Evolutionary conservation across 2,113 vertebrate genomes (phyloP), one percentile per base, ranked within the genome.

Genomic region (Chinchilla lanigera): DNA sequence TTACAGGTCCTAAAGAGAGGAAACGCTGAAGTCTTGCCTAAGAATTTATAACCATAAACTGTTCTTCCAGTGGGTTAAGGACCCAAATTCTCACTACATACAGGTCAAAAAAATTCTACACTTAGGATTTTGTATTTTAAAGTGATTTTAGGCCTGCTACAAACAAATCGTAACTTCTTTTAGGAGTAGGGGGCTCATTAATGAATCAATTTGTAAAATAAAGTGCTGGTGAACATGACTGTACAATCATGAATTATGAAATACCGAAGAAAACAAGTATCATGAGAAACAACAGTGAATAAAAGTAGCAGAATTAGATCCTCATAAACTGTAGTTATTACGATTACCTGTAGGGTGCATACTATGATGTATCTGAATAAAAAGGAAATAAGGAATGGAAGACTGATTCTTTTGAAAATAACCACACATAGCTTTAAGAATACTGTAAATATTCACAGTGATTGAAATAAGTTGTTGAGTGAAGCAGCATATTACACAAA

Each of bases 71-170:
- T 50, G 11, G 16, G 4, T 1, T 35, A 41, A 75, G 44, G 16
- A 22, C 28, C n/a, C 65, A 65, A 67, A 87, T 58, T 75, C 56
- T 82, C 35, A 86, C 47, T 65, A 75, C 28, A 7, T 38, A 33
- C 1, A 26, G 63, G 78, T 92, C 54, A 58, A 41, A 41, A 61
- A 75, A 63, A 19, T 13, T 71, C 9, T 33, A 93, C n/a, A 30
- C 14, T 86, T 73, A 81, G 33, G 73, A 93, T 90, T 86, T 58
- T 22, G n/a, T 71, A 73, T 81, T 96, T 90, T 78, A 63, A 81
- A 89, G 47, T 52, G 71, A 93, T 73, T 11, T 41, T 47, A 47
- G 19, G 13, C 24, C 33, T 65, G 58, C 81, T n/a, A 73, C 11
- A 93, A 89, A 35, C 20, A 30, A 86, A 61, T 7, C 52, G 50